phyloP scores from a whole-genome alignment of 35 echinoderm and acorn worm genomes.

The Stichopus chloronotus region DNA sequence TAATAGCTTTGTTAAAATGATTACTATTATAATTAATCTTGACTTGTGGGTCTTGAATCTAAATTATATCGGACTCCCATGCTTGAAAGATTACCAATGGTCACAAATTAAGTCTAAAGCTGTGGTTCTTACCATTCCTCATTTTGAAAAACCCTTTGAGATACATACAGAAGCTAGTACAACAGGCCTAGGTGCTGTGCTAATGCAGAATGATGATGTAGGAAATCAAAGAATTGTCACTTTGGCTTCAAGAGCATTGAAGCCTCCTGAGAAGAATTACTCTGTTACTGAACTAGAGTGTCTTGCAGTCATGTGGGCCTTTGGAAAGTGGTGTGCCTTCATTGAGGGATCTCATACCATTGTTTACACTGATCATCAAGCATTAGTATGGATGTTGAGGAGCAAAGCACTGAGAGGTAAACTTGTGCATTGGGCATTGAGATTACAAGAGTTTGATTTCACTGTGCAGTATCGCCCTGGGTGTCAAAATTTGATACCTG shows the following conservation, averaged over 20 bases:
- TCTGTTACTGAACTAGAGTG: slow-evolving; percentile 44
- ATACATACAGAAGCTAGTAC: slow-evolving; percentile 44
- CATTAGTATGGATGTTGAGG: slow-evolving; percentile 22
- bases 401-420: slow-evolving; percentile 17
- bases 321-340: neutral
- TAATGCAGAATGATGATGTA: neutral
- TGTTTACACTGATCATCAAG: slow-evolving; percentile 47
- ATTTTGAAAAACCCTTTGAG: no score
- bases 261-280: neutral
- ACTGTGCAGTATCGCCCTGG: slow-evolving; percentile 58
- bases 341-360: slow-evolving; percentile 14
- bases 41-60: no score
- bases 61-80: no score
- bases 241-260: slow-evolving; percentile 32
- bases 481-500: slow-evolving; percentile 32
- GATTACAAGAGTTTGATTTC: no score
- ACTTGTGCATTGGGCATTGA: slow-evolving; percentile 52
- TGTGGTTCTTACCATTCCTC: no score
- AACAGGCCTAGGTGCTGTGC: slow-evolving; percentile 30
- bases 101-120: no score
- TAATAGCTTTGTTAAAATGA: no score
- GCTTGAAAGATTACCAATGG: no score
- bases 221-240: neutral
- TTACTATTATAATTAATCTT: no score
- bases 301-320: slow-evolving; percentile 41